Percentiles rank a stretch among this genome's conserved stretches.
Evolutionary conservation across 2,888 invertebrate species (phyloP).

Genomic region (Phragmatobia fuliginosa): DNA sequence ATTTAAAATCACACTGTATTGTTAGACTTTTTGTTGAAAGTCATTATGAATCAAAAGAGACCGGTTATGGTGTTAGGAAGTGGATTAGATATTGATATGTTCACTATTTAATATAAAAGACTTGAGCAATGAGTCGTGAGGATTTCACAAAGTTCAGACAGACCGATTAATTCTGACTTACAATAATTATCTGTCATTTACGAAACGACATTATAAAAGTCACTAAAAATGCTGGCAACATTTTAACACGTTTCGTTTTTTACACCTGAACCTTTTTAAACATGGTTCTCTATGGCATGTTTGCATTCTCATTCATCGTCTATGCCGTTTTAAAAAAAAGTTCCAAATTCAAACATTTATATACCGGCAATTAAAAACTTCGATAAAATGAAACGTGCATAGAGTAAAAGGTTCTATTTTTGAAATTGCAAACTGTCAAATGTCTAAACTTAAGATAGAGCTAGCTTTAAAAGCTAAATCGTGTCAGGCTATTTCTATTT

Average conservation of each 20-base stretch:
- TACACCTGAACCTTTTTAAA: background rate
- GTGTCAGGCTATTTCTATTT: conserved; percentile 48
- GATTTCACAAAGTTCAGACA: background rate
- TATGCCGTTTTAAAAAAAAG: too few relatives aligned
- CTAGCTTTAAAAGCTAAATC: conserved; percentile 54
- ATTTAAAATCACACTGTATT: conserved; percentile 39
- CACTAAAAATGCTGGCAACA: background rate
- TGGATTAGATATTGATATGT: background rate
- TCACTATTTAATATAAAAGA: background rate
- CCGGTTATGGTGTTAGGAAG: conserved; percentile 1
- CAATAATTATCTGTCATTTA: background rate
- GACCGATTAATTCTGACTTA: background rate
- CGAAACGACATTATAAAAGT: background rate
- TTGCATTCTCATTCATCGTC: too few relatives aligned
- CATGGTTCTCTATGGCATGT: background rate
- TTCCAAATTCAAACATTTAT: conserved; percentile 6
- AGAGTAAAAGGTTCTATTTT: conserved; percentile 18
- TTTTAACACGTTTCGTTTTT: background rate
- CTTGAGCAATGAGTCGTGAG: background rate
- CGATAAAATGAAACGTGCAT: background rate
- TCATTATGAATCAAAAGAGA: conserved; percentile 11
- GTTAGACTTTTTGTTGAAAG: conserved; percentile 33
- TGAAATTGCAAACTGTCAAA: conserved; percentile 16
- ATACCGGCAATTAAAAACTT: conserved; percentile 19
- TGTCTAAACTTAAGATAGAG: conserved; percentile 33